Evolutionary conservation across 2,888 invertebrate species (phyloP).

Genomic region (Chorisops tibialis): DNA sequence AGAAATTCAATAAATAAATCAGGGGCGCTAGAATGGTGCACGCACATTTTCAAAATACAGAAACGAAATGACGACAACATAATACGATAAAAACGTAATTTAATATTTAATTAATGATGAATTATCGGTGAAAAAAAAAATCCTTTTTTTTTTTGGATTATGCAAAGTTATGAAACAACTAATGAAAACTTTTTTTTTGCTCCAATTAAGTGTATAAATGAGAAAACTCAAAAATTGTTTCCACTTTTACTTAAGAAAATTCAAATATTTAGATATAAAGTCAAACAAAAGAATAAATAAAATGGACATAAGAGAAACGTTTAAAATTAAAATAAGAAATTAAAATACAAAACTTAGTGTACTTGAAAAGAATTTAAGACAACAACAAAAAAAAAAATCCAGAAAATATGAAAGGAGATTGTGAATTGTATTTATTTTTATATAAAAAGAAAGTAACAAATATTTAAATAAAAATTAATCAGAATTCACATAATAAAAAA

Average conservation of each 20-base stretch:
- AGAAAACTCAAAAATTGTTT: too few species aligned
- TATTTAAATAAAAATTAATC: conserved; percentile 15
- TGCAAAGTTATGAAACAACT: too few species aligned
- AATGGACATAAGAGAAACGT: neutral
- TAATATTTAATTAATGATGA: too few species aligned
- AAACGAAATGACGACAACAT: neutral
- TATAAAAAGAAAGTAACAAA: conserved; percentile 16
- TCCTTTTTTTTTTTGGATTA: too few species aligned
- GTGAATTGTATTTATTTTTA: conserved; percentile 33
- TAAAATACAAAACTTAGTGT: conserved; percentile 30
- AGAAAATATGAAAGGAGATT: conserved; percentile 23
- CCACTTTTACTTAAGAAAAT: too few species aligned
- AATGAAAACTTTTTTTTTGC: too few species aligned
- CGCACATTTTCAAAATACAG: conserved; percentile 15
- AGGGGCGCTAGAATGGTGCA: conserved; percentile 15
- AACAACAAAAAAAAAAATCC: conserved; percentile 25
- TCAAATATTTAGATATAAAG: too few species aligned
- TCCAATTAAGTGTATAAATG: too few species aligned
- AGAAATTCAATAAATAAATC: too few species aligned
- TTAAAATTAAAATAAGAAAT: conserved; percentile 8
- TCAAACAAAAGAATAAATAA: neutral
- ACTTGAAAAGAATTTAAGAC: conserved; percentile 30
- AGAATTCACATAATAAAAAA: conserved; percentile 17
- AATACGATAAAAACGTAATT: too few species aligned
- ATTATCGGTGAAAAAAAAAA: too few species aligned